A percentile compares a stretch with the other conserved stretches of the same genome.
Conservation (phyloP, 1,140 invertebrate genomes). For the Teleogryllus occipitalis region DNA sequence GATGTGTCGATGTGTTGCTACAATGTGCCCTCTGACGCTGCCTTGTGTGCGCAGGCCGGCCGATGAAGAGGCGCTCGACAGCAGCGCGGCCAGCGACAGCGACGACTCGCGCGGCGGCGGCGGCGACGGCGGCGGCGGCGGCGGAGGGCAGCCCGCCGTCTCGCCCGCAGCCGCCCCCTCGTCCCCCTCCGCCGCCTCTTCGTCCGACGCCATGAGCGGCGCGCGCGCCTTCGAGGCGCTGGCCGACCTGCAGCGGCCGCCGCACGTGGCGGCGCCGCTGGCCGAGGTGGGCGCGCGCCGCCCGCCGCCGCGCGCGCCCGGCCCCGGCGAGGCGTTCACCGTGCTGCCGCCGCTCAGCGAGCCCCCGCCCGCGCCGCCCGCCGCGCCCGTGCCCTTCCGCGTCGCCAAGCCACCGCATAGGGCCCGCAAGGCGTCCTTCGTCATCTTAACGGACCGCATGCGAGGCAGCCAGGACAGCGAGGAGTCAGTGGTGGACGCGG, state of each 20-base stretch:
- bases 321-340: neutral
- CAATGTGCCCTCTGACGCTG: too few relatives aligned
- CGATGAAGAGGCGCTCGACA: neutral
- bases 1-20: too few relatives aligned
- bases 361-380: too few relatives aligned
- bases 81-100: neutral
- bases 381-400: neutral
- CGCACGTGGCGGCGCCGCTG: neutral
- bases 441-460: conserved; percentile 3
- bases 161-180: neutral
- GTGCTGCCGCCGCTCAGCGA: neutral
- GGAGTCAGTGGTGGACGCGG: neutral
- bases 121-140: too few relatives aligned
- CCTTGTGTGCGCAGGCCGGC: neutral
- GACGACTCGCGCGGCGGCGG: neutral
- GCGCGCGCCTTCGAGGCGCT: neutral
- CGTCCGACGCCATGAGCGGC: neutral
- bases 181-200: neutral
- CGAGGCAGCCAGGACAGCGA: neutral
- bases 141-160: too few relatives aligned
- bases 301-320: too few relatives aligned
- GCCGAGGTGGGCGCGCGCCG: too few relatives aligned
- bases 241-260: neutral
- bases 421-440: neutral
- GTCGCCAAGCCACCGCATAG: neutral